Conservation (phyloP, 1,140 invertebrate genomes). For the Calephelis nemesis region DNA sequence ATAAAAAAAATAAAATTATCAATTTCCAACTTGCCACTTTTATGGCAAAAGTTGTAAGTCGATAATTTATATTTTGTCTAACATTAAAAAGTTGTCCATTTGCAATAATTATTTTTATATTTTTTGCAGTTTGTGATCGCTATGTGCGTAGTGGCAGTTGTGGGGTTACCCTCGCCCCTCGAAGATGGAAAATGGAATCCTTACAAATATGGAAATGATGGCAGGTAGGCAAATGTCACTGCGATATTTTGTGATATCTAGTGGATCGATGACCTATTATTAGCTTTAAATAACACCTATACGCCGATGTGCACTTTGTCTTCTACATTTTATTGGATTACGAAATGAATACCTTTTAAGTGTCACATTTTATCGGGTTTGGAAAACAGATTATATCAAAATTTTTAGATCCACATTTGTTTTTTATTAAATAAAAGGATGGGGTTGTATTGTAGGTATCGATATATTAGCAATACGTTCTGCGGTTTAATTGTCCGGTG, state of each 20-base stretch:
- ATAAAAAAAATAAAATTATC: too few species aligned
- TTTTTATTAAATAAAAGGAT: too few species aligned
- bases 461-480: too few species aligned
- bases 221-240: slow-evolving; percentile 71
- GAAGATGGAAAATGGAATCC: slow-evolving; percentile 70
- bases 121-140: slow-evolving; percentile 55
- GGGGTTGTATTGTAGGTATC: too few species aligned
- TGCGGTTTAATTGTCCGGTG: too few species aligned
- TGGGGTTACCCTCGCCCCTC: slow-evolving; percentile 45
- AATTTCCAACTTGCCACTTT: too few species aligned
- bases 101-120: slow-evolving; percentile 11
- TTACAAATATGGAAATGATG: slow-evolving; percentile 62
- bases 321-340: neutral
- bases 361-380: too few species aligned
- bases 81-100: neutral
- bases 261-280: slow-evolving; percentile 9
- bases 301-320: neutral
- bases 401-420: neutral
- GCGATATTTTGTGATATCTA: slow-evolving; percentile 27
- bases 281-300: neutral
- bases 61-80: too few species aligned
- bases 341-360: too few species aligned
- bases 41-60: too few species aligned
- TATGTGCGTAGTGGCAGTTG: slow-evolving; percentile 53
- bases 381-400: too few species aligned